Conservation (phyloP, 2,797 vertebrate species). For the Corythornis leucogaster region DNA sequence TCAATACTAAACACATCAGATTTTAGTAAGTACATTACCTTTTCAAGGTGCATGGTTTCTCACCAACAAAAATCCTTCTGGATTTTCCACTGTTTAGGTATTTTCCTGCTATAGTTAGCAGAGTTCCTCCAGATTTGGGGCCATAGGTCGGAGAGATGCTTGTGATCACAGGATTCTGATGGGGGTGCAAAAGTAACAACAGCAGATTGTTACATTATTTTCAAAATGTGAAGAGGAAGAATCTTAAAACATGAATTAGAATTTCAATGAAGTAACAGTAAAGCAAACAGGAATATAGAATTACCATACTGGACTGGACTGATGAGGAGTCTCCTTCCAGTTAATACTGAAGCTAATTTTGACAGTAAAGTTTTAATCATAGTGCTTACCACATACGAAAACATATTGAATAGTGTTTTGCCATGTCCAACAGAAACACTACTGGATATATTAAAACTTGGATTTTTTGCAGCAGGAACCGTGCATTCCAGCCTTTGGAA, state of each 20-base stretch:
- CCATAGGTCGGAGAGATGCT: conserved; percentile 91
- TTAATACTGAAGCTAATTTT: not conserved
- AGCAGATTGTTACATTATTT: not conserved
- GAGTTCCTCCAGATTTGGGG: conserved; percentile 91
- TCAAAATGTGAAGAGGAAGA: conserved; percentile 17
- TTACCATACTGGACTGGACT: not conserved
- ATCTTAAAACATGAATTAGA: not conserved
- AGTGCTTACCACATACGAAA: conserved; percentile 91
- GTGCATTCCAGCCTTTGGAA: conserved; percentile 83
- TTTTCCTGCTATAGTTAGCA: conserved; percentile 89
- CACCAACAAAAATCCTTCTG: conserved; percentile 86
- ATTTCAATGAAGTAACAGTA: not conserved
- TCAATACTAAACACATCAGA: not conserved
- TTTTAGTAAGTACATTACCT: conserved; percentile 66
- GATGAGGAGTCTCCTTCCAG: not conserved
- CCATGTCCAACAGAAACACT: conserved; percentile 86
- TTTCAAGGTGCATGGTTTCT: conserved; percentile 79
- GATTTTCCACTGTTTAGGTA: conserved; percentile 89
- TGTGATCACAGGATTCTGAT: conserved; percentile 88
- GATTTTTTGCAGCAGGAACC: conserved; percentile 82
- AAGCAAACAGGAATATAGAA: not conserved
- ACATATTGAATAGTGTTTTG: conserved; percentile 79
- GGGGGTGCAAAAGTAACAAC: not conserved
- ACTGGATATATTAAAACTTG: conserved; percentile 82
- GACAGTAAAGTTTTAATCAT: conserved; percentile 10